Evolutionary conservation across 1,140 invertebrate genomes (phyloP), one percentile per base, ranked within the genome.

Genomic region (Tetraneura akinire): DNA sequence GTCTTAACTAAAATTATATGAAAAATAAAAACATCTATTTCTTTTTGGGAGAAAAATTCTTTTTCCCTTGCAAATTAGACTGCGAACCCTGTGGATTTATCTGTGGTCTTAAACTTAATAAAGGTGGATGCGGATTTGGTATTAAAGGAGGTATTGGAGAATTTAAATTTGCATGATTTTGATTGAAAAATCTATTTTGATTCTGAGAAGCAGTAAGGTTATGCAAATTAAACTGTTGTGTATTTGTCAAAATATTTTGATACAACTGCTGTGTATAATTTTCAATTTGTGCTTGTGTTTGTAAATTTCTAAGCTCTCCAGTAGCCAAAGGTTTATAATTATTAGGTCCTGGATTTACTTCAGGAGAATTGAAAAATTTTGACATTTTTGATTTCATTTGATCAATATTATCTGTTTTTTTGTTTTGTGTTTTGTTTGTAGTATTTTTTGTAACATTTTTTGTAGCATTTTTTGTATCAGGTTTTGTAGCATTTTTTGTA

Each of bases 321-420:
- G 9, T 29, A 10, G 14, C 6, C 9, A 66, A 70, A 26, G 9
- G 2, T 21, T 45, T 68, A 26, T 13, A 14, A 18, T 29, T 18
- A 29, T 71, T 29, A 71, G 10, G 29, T 3, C 1, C 42, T 14
- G n/a, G 10, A 0, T 6, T 13, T 0, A 23, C 3, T 37, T 1
- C 45, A 51, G 68, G 29, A n/a, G 68, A 26, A 29, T 47, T 47
- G 26, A 51, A 51, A 71, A 71, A 71, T 23, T 71, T 71, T 18
- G 45, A n/a, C 68, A 49, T 51, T 51, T 71, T 71, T 1, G 23
- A 51, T n/a, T 29, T 26, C 47, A 71, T 18, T 71, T 71, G 5
- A 71, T 71, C 18, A 0, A 71, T 29, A 68, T 47, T n/a, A 16
- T 3, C 11, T 13, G 47, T 11, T 1, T 49, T 71, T 4, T 37